Evolutionary conservation across 2,888 invertebrate genomes (phyloP), one percentile per base, ranked within the genome.

Genomic region (Troides helena): DNA sequence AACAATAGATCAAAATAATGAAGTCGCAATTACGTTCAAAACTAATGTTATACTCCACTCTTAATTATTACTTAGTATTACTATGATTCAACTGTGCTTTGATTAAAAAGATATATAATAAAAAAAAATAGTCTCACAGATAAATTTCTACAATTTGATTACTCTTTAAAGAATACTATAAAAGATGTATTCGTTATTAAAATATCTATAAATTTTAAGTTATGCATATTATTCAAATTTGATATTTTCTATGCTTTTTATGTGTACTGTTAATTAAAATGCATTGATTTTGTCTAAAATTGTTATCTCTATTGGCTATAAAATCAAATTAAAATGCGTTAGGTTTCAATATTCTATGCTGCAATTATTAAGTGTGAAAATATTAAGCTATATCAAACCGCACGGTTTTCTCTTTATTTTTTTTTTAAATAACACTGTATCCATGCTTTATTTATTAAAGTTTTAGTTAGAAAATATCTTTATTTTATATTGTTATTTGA

Each of bases 221-320:
- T 39, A 62, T 62, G 46, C 57, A 62, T 25, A 61, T 4, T 14
- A 36, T 57, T n/a, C 14, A 46, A 14, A 46, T 46, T 4, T 14
- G 46, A 46, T 14, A 36, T 57, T 59, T 65, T 65, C 17, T 39
- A 43, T 64, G 21, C 14, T 23, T 46, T 59, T 65, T 46, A 59
- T 23, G 59, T 46, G 23, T 53, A 59, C 65, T 18, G 43, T 43
- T 59, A 65, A 46, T 65, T 65, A 23, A 65, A 59, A 65, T 46
- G 23, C 23, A 65, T 65, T 23, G 3, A 23, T 46, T 62, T 62
- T 62, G 46, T 2, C 23, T n/a, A 58, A 63, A 53, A 56, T 21
- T 56, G n/a, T 21, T 56, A 36, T 12, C 56, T 65, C 1, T 21
- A 8, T 7, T 57, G 57, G 36, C 53, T 39, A 50, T 62, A 46